Evolutionary conservation across 2,113 vertebrate genomes (phyloP).

Genomic region (Cervus canadensis): DNA sequence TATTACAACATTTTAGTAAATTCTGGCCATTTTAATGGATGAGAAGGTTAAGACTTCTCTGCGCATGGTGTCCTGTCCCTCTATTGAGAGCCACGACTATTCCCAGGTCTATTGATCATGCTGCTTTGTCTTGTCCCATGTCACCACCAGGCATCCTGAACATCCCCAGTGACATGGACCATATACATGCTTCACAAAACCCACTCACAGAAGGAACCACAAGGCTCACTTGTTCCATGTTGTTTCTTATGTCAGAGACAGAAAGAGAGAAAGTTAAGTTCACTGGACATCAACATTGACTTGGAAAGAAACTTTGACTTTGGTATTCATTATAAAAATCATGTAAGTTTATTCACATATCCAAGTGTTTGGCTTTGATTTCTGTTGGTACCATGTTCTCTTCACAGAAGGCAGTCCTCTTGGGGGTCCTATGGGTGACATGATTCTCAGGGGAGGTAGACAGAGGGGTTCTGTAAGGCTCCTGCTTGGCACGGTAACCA

Average conservation of each 20-base stretch:
- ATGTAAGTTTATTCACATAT: neutral
- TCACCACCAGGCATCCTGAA: too few relatives aligned
- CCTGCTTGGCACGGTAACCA: neutral
- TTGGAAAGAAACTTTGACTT: neutral
- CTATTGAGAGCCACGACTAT: neutral
- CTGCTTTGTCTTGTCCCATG: accelerated
- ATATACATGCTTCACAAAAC: neutral
- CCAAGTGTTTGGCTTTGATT: neutral
- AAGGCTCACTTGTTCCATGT: neutral
- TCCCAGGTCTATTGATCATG: neutral
- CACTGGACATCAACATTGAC: neutral
- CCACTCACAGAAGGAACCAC: neutral
- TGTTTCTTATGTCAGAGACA: neutral
- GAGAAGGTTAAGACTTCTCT: neutral
- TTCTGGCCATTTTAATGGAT: neutral
- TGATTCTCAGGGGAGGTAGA: neutral
- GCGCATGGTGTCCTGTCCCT: neutral
- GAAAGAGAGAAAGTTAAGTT: neutral
- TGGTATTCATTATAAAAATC: neutral
- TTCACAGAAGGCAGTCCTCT: neutral
- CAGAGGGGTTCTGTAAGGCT: neutral
- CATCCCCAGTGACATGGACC: neutral
- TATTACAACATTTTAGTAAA: neutral
- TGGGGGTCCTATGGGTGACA: neutral
- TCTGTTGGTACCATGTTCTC: neutral